Evolutionary conservation across 2,888 invertebrate species (phyloP).

Genomic region (Eupithecia insigniata): DNA sequence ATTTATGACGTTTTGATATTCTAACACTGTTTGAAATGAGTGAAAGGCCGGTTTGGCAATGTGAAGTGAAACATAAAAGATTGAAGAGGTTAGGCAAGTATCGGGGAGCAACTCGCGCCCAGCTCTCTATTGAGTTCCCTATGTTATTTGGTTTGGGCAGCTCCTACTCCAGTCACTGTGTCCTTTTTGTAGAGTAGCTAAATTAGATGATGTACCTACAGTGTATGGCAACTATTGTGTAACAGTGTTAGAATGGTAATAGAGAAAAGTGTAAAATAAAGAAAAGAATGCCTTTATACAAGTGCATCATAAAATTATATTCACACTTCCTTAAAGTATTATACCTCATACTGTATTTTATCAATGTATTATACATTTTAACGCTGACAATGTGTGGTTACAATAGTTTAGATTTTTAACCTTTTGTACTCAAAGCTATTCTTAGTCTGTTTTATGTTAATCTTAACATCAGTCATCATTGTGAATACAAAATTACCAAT

Average conservation of each 20-base stretch:
- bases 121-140: constrained; percentile 85
- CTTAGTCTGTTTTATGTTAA: constrained; percentile 20
- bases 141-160: constrained; percentile 87
- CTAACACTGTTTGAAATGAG: constrained; percentile 83
- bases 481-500: constrained; percentile 13
- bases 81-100: constrained; percentile 57
- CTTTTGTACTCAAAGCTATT: constrained; percentile 21
- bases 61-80: constrained; percentile 66
- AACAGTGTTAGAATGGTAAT: constrained; percentile 72
- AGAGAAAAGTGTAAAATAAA: constrained; percentile 27
- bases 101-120: constrained; percentile 55
- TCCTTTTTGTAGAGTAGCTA: constrained; percentile 86
- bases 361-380: constrained; percentile 1
- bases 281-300: constrained; percentile 13
- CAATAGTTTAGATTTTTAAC: constrained; percentile 28
- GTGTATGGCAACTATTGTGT: constrained; percentile 61
- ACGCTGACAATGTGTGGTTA: constrained; percentile 8
- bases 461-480: constrained; percentile 19
- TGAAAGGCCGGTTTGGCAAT: constrained; percentile 75
- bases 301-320: constrained; percentile 22
- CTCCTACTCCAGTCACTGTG: constrained; percentile 87
- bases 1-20: constrained; percentile 90
- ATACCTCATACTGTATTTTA: constrained; percentile 5
- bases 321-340: constrained; percentile 10
- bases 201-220: constrained; percentile 58